phyloP scores from a whole-genome alignment of 92 coral and sea anemone genomes.

The Zoanthus sansibaricus region DNA sequence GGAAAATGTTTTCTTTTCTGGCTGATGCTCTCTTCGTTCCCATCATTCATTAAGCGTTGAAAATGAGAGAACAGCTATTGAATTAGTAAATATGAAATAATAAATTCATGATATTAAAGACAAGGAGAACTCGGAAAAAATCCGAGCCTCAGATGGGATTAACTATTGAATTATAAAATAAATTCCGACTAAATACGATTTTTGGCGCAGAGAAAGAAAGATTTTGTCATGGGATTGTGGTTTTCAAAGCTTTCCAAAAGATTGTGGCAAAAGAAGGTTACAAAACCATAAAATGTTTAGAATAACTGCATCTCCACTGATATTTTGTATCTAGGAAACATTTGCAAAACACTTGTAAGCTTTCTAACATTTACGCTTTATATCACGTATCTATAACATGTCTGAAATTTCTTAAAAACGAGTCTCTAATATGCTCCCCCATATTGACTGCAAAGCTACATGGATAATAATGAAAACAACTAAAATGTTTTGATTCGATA shows the following conservation, averaged over 20 bases:
- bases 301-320: background rate
- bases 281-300: background rate
- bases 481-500: background rate
- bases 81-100: no score
- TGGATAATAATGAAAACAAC: background rate
- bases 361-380: background rate
- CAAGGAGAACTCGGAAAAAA: no score
- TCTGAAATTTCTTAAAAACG: background rate
- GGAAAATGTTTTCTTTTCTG: no score
- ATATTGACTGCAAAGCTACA: background rate
- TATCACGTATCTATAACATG: background rate
- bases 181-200: background rate
- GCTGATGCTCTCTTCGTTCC: no score
- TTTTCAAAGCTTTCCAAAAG: no score
- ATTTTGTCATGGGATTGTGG: background rate
- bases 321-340: background rate
- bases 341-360: background rate
- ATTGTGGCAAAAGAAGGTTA: background rate
- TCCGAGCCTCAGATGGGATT: no score
- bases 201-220: background rate
- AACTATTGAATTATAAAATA: no score
- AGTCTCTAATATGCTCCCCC: background rate
- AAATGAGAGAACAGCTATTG: no score
- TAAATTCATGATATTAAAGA: no score
- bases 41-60: no score